Conservation (phyloP, 2,797 vertebrate genomes). For the Myotis vivesi region DNA sequence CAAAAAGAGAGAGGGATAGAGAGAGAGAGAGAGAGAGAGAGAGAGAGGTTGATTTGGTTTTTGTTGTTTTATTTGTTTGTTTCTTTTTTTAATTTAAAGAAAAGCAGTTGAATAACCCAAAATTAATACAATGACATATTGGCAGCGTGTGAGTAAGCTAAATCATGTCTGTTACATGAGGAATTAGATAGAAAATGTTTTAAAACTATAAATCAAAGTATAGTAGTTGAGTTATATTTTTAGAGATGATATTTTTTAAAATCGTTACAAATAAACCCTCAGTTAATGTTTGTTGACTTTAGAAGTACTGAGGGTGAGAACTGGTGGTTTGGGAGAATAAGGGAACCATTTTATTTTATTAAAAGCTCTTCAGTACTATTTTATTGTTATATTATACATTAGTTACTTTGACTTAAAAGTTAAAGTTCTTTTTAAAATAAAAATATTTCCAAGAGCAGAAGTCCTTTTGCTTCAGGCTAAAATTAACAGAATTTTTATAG, state of each 20-base stretch:
- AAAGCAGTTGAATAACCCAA: not conserved
- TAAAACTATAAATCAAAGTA: not conserved
- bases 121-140: not conserved
- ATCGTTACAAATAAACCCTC: not conserved
- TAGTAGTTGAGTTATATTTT: not conserved
- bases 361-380: not conserved
- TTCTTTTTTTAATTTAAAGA: not conserved
- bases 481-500: not conserved
- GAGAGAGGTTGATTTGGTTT: not conserved
- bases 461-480: not conserved
- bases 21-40: not conserved
- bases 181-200: not conserved
- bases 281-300: not conserved
- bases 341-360: not conserved
- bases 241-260: not conserved
- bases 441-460: not conserved
- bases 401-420: not conserved
- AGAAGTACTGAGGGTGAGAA: not conserved
- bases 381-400: not conserved
- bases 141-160: not conserved
- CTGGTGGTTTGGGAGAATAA: not conserved
- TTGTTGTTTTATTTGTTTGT: not conserved
- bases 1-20: not conserved
- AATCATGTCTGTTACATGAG: not conserved
- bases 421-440: not conserved